Evolutionary conservation across 2,888 invertebrate genomes (phyloP).

Genomic region (Drosophila mimetica): DNA sequence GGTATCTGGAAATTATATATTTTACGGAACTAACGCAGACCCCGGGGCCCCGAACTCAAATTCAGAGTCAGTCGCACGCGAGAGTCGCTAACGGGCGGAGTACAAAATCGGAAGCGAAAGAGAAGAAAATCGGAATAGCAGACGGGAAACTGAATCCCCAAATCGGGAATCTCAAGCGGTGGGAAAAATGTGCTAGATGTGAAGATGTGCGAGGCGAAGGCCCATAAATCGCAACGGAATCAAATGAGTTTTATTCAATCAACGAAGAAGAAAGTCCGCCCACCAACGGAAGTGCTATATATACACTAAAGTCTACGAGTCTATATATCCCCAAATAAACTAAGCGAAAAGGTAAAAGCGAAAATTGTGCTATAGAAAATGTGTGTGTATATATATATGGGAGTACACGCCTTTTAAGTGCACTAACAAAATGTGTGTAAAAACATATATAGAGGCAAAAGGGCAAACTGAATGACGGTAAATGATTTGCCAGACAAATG

Average conservation of each 20-base stretch:
- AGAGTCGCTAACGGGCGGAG: slow-evolving; percentile 57
- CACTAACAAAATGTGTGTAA: slow-evolving; percentile 58
- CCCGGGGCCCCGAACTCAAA: slow-evolving; percentile 57
- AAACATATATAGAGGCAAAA: not conserved
- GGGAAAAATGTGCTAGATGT: slow-evolving; percentile 64
- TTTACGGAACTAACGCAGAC: slow-evolving; percentile 56
- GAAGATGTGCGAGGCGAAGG: slow-evolving; percentile 24
- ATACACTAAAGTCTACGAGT: slow-evolving; percentile 28
- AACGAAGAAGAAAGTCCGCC: slow-evolving; percentile 61
- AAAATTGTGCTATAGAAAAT: slow-evolving; percentile 56
- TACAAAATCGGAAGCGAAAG: slow-evolving; percentile 48
- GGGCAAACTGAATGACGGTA: slow-evolving; percentile 43
- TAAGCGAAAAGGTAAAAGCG: slow-evolving; percentile 63
- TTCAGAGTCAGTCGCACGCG: slow-evolving; percentile 37
- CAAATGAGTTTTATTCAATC: slow-evolving; percentile 75
- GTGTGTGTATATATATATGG: slow-evolving; percentile 64
- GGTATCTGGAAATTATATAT: slow-evolving; percentile 57
- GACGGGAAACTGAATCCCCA: not conserved
- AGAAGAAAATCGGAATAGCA: slow-evolving; percentile 16
- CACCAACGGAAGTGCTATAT: slow-evolving; percentile 70
- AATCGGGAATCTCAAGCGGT: slow-evolving; percentile 18
- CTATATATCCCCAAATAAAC: slow-evolving; percentile 51
- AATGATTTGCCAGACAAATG: slow-evolving; percentile 54
- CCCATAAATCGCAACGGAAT: slow-evolving; percentile 51
- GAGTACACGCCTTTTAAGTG: slow-evolving; percentile 66